These are phyloP conservation scores for Notolepis coatsorum DNA, from an alignment of 2,797 vertebrate species.

Conservation along the genomic window DNA sequence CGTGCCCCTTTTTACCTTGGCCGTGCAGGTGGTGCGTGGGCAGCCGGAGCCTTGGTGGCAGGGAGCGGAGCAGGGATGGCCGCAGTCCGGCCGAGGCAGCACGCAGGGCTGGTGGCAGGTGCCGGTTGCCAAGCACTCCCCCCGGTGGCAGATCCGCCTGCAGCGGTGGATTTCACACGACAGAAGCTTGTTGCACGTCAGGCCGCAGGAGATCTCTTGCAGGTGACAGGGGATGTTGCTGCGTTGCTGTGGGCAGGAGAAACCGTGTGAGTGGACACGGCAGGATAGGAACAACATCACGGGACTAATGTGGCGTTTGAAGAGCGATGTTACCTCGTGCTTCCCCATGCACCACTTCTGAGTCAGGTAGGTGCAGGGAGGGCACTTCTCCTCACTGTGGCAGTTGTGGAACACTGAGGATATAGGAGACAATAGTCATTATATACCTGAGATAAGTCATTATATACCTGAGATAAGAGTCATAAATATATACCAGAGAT, in stretches of 20 bases:
- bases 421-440: too few relatives aligned
- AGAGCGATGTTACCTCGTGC: slow-evolving; percentile 91
- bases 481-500: too few relatives aligned
- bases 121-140: slow-evolving; percentile 89
- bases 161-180: slow-evolving; percentile 93
- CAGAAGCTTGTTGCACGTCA: slow-evolving; percentile 88
- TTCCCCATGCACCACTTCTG: slow-evolving; percentile 99
- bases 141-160: slow-evolving; percentile 94
- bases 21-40: slow-evolving; percentile 84
- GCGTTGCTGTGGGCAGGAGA: slow-evolving; percentile 84
- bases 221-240: slow-evolving; percentile 98
- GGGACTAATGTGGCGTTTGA: background rate
- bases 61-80: slow-evolving; percentile 90
- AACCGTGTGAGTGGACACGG: background rate
- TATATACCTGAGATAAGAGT: too few relatives aligned
- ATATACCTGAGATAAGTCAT: too few relatives aligned
- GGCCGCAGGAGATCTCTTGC: slow-evolving; percentile 95
- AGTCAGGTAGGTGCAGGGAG: slow-evolving; percentile 96
- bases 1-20: slow-evolving; percentile 88
- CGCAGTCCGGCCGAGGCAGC: slow-evolving; percentile 87
- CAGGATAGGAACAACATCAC: too few relatives aligned
- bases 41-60: slow-evolving; percentile 91
- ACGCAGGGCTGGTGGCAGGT: slow-evolving; percentile 91
- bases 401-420: slow-evolving; percentile 95
- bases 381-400: slow-evolving; percentile 96